Evolutionary conservation across 2,797 vertebrate genomes (phyloP).

Genomic region (Poecile montanus): DNA sequence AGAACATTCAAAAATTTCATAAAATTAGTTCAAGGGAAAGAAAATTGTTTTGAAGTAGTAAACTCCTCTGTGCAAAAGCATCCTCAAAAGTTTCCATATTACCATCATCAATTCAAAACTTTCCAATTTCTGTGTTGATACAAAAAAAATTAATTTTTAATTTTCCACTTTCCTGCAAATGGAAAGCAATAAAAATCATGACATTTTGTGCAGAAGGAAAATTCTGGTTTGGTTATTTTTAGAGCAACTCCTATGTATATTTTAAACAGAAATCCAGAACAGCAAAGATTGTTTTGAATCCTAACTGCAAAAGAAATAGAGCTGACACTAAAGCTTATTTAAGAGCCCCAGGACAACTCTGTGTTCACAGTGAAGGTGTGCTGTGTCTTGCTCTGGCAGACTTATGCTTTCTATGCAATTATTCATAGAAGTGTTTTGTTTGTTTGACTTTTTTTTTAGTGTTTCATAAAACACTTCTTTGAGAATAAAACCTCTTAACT

Average conservation of each 20-base stretch:
- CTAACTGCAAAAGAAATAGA: neutral
- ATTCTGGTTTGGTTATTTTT: constrained; percentile 7
- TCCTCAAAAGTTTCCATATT: neutral
- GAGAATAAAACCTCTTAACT: neutral
- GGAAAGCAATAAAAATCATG: neutral
- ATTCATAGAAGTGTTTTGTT: neutral
- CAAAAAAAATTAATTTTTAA: neutral
- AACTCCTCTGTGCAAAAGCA: neutral
- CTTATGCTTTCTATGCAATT: neutral
- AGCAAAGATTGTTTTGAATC: neutral
- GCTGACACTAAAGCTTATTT: neutral
- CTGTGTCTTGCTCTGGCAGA: neutral
- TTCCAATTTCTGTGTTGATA: neutral
- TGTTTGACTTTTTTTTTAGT: neutral
- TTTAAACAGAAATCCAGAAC: constrained; percentile 14
- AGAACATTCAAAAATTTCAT: neutral
- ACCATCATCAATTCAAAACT: neutral
- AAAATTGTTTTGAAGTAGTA: neutral
- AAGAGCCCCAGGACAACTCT: neutral
- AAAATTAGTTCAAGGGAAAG: neutral
- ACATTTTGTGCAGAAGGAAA: constrained; percentile 4
- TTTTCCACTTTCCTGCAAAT: neutral
- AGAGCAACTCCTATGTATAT: neutral
- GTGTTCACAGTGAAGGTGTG: neutral
- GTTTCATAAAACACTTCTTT: neutral